A percentile compares a stretch with the other conserved stretches of the same genome.
Evolutionary conservation across 2,888 invertebrate genomes (phyloP).

Genomic region (Podabrus alpinus): DNA sequence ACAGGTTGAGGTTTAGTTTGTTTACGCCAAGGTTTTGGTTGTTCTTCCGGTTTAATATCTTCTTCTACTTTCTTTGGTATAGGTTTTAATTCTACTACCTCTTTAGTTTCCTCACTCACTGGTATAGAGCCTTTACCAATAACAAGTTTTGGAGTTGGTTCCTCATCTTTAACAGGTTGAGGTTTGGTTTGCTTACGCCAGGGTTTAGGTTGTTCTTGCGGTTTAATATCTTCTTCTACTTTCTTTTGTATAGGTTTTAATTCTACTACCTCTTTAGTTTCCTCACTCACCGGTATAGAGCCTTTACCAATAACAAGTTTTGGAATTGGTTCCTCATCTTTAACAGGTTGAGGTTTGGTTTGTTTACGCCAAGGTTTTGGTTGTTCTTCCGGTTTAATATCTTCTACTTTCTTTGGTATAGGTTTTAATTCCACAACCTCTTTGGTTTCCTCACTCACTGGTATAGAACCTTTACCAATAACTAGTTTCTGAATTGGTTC

Average conservation of each 20-base stretch:
- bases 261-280: conserved; percentile 45
- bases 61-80: conserved; percentile 39
- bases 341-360: conserved; percentile 49
- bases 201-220: conserved; percentile 43
- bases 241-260: conserved; percentile 48
- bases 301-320: conserved; percentile 51
- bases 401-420: conserved; percentile 32
- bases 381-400: conserved; percentile 39
- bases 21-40: conserved; percentile 49
- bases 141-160: conserved; percentile 46
- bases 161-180: conserved; percentile 42
- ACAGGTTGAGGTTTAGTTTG: conserved; percentile 50
- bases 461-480: background rate
- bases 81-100: conserved; percentile 50
- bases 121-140: conserved; percentile 53
- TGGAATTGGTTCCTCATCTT: conserved; percentile 44
- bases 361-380: conserved; percentile 48
- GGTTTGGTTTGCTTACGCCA: conserved; percentile 53
- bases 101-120: conserved; percentile 44
- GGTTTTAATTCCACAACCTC: conserved; percentile 49
- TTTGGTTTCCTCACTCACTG: conserved; percentile 41
- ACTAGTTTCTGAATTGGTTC: background rate
- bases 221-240: conserved; percentile 14
- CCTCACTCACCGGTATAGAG: conserved; percentile 48
- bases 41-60: conserved; percentile 28